These are phyloP conservation scores for Lordiphosa fenestrarum DNA, from an alignment of 2,888 invertebrate genomes.

Conservation along the genomic window DNA sequence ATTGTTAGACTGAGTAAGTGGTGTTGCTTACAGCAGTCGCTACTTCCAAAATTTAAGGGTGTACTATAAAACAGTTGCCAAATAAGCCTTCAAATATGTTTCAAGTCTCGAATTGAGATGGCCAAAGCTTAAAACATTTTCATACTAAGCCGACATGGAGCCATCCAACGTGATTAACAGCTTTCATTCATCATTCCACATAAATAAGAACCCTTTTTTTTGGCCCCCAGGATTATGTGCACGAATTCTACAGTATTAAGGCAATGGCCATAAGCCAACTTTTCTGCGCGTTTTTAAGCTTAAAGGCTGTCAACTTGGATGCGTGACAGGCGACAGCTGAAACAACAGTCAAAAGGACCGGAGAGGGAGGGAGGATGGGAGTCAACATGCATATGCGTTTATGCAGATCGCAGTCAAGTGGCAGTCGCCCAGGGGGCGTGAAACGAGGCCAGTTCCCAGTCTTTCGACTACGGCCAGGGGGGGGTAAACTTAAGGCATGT, in stretches of 20 bases:
- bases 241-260: conserved; percentile 6
- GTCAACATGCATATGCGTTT: conserved; percentile 52
- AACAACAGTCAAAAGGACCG: conserved; percentile 29
- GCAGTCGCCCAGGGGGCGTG: conserved; percentile 38
- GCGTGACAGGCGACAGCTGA: conserved; percentile 44
- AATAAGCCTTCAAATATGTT: no score
- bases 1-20: no score
- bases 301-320: conserved; percentile 36
- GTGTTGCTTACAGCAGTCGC: no score
- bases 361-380: neutral
- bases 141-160: no score
- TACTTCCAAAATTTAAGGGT: no score
- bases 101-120: no score
- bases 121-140: no score
- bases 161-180: no score
- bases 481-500: conserved; percentile 43
- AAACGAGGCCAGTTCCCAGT: conserved; percentile 58
- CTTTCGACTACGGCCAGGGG: no score
- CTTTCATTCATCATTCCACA: conserved; percentile 9
- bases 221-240: neutral
- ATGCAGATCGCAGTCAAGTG: conserved; percentile 71
- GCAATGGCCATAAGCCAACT: conserved; percentile 5
- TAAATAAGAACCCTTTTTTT: conserved; percentile 5
- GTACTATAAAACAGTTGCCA: no score
- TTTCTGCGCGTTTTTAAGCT: conserved; percentile 8